phyloP scores from a whole-genome alignment of 2,113 vertebrate species.

The Hipposideros armiger region DNA sequence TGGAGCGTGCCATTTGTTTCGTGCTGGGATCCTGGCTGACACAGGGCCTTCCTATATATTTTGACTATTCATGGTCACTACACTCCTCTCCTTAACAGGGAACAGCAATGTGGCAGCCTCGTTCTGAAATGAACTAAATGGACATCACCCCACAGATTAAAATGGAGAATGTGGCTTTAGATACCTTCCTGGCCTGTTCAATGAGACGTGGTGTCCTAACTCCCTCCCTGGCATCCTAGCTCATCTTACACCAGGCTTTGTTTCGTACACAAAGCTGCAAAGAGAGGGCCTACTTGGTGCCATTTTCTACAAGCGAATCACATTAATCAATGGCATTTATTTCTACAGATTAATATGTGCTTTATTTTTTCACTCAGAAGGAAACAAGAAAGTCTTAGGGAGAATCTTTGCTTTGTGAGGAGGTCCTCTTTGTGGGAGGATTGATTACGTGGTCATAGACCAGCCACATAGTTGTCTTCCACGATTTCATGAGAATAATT shows the following conservation, averaged over 20 bases:
- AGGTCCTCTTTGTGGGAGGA: constrained; percentile 20
- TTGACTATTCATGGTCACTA: background rate
- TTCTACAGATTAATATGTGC: constrained; percentile 8
- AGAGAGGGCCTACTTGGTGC: background rate
- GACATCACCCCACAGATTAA: background rate
- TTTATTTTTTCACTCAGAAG: constrained; percentile 34
- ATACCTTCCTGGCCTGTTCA: background rate
- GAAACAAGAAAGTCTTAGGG: constrained; percentile 39
- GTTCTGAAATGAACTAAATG: constrained; percentile 28
- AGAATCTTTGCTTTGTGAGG: constrained; percentile 4
- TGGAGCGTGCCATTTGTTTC: background rate
- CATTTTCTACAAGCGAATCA: background rate
- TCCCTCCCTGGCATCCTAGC: background rate
- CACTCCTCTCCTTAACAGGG: background rate
- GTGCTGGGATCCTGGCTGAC: background rate
- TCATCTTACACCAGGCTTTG: constrained; percentile 13
- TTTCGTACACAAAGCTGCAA: background rate
- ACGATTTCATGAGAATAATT: constrained; percentile 63
- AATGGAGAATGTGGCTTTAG: constrained; percentile 4
- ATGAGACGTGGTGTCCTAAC: background rate
- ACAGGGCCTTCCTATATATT: background rate
- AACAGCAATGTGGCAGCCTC: background rate
- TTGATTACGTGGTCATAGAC: background rate
- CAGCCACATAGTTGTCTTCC: background rate
- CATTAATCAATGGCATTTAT: background rate